phyloP scores from a whole-genome alignment of 2,888 invertebrate species.

The Amiota communis region DNA sequence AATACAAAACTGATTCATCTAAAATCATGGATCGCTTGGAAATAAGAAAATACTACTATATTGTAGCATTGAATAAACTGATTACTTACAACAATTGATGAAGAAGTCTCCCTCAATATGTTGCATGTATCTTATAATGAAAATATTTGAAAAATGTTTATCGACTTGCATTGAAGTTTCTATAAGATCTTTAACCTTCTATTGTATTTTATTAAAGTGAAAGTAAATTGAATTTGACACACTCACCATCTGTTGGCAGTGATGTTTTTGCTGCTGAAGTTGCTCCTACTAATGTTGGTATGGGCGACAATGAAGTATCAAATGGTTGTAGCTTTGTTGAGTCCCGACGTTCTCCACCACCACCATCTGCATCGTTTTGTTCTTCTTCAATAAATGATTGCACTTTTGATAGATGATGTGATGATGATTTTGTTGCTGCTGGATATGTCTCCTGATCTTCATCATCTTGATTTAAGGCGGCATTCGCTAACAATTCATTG shows the following conservation, averaged over 20 bases:
- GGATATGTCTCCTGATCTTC: conserved; percentile 63
- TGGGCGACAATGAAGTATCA: conserved; percentile 66
- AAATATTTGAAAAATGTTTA: neutral
- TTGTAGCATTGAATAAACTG: too few species aligned
- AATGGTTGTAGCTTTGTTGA: conserved; percentile 52
- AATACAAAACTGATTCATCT: too few species aligned
- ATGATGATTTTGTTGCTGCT: conserved; percentile 37
- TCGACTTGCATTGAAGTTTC: neutral
- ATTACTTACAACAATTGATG: too few species aligned
- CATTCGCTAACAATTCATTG: conserved; percentile 77
- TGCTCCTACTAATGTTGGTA: conserved; percentile 49
- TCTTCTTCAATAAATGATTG: conserved; percentile 71
- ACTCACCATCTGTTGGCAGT: conserved; percentile 48
- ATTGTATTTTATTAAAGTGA: neutral
- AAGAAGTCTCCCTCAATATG: too few species aligned
- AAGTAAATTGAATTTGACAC: neutral
- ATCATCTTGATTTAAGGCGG: conserved; percentile 45
- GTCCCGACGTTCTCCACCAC: conserved; percentile 50
- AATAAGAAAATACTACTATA: too few species aligned
- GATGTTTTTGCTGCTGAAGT: conserved; percentile 41
- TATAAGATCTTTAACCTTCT: neutral
- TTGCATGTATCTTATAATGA: neutral
- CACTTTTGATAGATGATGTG: conserved; percentile 59
- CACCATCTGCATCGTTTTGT: conserved; percentile 56
- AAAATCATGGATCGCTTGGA: too few species aligned